Conservation (phyloP, 1,140 invertebrate species). For the Macrocentrus cingulum region DNA sequence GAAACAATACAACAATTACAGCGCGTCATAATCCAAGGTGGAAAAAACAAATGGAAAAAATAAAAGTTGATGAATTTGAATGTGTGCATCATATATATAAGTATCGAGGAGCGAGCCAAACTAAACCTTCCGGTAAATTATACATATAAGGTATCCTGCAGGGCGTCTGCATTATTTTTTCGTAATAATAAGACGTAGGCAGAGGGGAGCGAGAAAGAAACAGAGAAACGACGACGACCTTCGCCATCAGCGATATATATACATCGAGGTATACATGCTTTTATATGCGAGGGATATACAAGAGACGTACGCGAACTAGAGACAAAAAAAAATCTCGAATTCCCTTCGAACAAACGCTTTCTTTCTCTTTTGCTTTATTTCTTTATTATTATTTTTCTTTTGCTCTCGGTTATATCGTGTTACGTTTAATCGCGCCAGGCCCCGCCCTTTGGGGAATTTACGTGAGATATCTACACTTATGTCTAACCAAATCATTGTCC, state of each 20-base stretch:
- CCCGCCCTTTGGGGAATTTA: too few relatives aligned
- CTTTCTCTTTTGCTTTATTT: slow-evolving; percentile 4
- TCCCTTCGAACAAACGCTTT: slow-evolving; percentile 14
- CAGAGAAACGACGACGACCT: not conserved
- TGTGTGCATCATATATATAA: too few relatives aligned
- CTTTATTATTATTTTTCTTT: not conserved
- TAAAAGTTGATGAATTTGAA: too few relatives aligned
- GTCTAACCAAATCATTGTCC: not conserved
- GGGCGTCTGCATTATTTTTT: slow-evolving; percentile 5
- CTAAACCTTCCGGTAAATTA: slow-evolving; percentile 16
- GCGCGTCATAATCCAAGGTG: not conserved
- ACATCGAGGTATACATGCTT: not conserved
- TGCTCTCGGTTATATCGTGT: too few relatives aligned
- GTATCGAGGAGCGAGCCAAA: not conserved
- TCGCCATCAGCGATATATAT: not conserved
- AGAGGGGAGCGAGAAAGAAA: not conserved
- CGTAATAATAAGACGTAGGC: slow-evolving; percentile 5
- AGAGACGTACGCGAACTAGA: not conserved
- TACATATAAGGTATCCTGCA: slow-evolving; percentile 15
- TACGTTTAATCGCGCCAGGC: too few relatives aligned
- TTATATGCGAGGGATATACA: not conserved
- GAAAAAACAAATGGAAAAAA: not conserved
- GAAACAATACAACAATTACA: too few relatives aligned
- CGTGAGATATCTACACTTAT: too few relatives aligned
- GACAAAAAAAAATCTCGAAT: slow-evolving; percentile 21